Conservation (phyloP, 1,140 invertebrate genomes). For the Rhopalosiphum maidis region DNA sequence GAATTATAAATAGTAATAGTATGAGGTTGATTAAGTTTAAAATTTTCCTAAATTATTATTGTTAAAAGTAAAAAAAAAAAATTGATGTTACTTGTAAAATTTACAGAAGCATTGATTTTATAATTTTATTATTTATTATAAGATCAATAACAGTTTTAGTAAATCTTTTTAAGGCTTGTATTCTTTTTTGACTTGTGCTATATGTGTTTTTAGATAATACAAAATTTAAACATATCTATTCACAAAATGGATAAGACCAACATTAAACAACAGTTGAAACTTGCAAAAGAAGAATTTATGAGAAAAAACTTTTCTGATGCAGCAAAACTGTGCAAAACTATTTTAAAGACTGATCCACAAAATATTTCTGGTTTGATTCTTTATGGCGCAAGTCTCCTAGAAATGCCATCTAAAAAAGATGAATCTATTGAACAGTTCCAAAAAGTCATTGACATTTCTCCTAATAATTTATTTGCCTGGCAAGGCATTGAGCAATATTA, state of each 20-base stretch:
- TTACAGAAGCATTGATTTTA: background rate
- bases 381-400: slow-evolving; percentile 17
- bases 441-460: slow-evolving; percentile 35
- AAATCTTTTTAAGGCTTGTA: background rate
- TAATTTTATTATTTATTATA: background rate
- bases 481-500: slow-evolving; percentile 47
- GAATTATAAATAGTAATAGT: background rate
- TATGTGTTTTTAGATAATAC: slow-evolving; percentile 47
- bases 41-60: background rate
- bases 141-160: background rate
- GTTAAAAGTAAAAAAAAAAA: background rate
- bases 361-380: slow-evolving; percentile 41
- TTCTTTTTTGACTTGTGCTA: background rate
- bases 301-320: slow-evolving; percentile 42
- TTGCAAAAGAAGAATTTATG: slow-evolving; percentile 51
- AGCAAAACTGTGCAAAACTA: slow-evolving; percentile 16
- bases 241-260: slow-evolving; percentile 51
- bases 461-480: slow-evolving; percentile 46
- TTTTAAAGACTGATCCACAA: slow-evolving; percentile 9
- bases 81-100: background rate
- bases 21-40: background rate
- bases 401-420: slow-evolving; percentile 48
- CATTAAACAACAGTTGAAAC: slow-evolving; percentile 49
- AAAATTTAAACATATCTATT: slow-evolving; percentile 6
- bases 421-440: slow-evolving; percentile 41